Evolutionary conservation across 2,888 invertebrate genomes (phyloP).

Genomic region (Erannis defoliaria): DNA sequence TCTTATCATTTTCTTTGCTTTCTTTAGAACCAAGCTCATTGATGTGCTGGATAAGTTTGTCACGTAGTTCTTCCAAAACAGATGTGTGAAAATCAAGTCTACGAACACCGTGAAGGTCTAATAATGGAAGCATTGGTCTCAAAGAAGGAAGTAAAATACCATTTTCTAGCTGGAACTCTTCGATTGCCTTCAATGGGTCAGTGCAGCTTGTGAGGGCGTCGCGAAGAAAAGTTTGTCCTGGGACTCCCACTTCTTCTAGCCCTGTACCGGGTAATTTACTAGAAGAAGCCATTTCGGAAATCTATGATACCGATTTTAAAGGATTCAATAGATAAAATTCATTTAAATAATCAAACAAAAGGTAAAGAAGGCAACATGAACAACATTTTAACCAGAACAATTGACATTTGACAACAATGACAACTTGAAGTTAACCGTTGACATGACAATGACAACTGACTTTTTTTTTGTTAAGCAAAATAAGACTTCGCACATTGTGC

Average conservation of each 20-base stretch:
- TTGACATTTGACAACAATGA: no score
- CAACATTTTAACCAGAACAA: no score
- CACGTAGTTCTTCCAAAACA: slow-evolving; percentile 92
- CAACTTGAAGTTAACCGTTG: no score
- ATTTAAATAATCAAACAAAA: neutral
- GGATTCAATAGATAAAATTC: neutral
- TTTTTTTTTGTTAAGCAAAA: no score
- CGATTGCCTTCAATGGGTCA: slow-evolving; percentile 98
- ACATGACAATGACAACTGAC: no score
- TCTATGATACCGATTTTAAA: neutral
- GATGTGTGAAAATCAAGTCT: slow-evolving; percentile 98
- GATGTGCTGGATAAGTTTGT: slow-evolving; percentile 91
- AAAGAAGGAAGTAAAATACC: slow-evolving; percentile 96
- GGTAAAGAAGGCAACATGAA: no score
- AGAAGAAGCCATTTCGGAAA: slow-evolving; percentile 71
- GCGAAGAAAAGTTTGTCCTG: slow-evolving; percentile 94
- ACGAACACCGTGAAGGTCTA: slow-evolving; percentile 97
- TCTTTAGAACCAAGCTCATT: slow-evolving; percentile 93
- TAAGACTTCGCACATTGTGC: no score
- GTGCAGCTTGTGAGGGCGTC: slow-evolving; percentile 98
- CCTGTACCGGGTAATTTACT: slow-evolving; percentile 87
- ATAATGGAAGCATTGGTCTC: slow-evolving; percentile 96
- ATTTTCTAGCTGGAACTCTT: slow-evolving; percentile 98
- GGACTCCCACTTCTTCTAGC: slow-evolving; percentile 94
- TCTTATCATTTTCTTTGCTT: slow-evolving; percentile 91